Percentiles rank a stretch among this genome's conserved stretches.
These are phyloP conservation scores for Drosophila seclusa DNA, from an alignment of 2,888 invertebrate species.

Conservation along the genomic window DNA sequence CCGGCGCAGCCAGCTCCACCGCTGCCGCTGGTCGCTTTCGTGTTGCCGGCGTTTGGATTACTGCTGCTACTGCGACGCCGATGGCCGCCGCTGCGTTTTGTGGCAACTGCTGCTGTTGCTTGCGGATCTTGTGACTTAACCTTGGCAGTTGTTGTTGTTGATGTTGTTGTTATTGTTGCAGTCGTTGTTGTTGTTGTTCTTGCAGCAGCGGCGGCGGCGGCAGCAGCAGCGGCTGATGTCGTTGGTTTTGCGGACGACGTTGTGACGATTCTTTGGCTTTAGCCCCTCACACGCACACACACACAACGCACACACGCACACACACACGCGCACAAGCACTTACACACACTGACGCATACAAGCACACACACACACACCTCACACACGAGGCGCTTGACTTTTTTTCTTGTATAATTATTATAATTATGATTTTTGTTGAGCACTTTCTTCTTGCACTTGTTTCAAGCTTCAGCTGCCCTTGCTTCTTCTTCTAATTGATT, in stretches of 20 bases:
- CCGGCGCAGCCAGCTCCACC: conserved; percentile 81
- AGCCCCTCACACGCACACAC: conserved; percentile 24
- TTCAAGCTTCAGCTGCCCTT: conserved; percentile 13
- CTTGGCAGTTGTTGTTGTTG: conserved; percentile 43
- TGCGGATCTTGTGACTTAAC: conserved; percentile 57
- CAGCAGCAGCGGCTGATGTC: conserved; percentile 79
- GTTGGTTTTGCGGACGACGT: conserved; percentile 78
- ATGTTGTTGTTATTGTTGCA: conserved; percentile 42
- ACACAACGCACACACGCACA: conserved; percentile 22
- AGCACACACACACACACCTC: conserved; percentile 41
- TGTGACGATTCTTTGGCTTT: conserved; percentile 60
- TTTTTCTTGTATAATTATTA: conserved; percentile 24
- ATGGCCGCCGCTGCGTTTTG: conserved; percentile 71
- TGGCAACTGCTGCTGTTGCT: conserved; percentile 30
- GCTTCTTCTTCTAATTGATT: conserved; percentile 9
- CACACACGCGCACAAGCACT: conserved; percentile 31
- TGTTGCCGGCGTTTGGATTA: conserved; percentile 78
- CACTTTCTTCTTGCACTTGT: conserved; percentile 50
- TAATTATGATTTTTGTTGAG: conserved; percentile 31
- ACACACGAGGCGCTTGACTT: conserved; percentile 12
- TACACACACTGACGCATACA: conserved; percentile 34
- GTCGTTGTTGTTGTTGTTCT: conserved; percentile 8
- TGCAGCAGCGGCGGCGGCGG: conserved; percentile 64
- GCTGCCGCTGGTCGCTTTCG: conserved; percentile 80
- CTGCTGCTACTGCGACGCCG: conserved; percentile 81